Percentiles rank a stretch among this genome's conserved stretches.
These are phyloP conservation scores for Hippocampus mohnikei DNA, from an alignment of 2,113 vertebrate genomes.

Conservation along the genomic window DNA sequence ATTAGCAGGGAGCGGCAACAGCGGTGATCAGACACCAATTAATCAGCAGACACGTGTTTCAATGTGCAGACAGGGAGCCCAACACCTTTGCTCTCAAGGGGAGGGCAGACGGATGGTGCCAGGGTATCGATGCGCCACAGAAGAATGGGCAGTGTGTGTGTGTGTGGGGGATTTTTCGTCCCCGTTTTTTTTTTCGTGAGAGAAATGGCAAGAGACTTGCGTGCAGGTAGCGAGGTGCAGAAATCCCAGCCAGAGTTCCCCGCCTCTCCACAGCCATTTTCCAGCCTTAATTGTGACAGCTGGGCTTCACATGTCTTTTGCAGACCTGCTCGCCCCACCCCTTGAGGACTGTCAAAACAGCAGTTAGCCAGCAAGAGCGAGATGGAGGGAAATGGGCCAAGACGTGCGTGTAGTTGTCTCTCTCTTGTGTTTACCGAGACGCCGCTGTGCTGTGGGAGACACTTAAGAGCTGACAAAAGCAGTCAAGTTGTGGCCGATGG, in stretches of 20 bases:
- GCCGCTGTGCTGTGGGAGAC: constrained; percentile 77
- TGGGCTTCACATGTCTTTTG: constrained; percentile 52
- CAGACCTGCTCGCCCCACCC: constrained; percentile 44
- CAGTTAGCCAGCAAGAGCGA: constrained; percentile 39
- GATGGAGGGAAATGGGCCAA: constrained; percentile 1
- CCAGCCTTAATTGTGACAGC: constrained; percentile 59
- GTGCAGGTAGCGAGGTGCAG: constrained; percentile 19
- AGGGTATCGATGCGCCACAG: constrained; percentile 15
- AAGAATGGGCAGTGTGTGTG: neutral
- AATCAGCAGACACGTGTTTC: constrained; percentile 62
- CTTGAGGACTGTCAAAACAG: constrained; percentile 64
- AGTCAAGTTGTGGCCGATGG: constrained; percentile 82
- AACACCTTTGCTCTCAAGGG: constrained; percentile 54
- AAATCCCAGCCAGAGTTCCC: constrained; percentile 49
- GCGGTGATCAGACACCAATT: constrained; percentile 68
- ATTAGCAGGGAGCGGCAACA: constrained; percentile 64
- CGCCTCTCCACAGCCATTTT: constrained; percentile 55
- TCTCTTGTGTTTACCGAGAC: constrained; percentile 64
- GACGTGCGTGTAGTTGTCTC: constrained; percentile 26
- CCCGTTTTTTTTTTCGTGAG: neutral
- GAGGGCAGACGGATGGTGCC: constrained; percentile 29
- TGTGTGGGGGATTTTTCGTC: too few relatives aligned
- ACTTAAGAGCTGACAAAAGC: constrained; percentile 81
- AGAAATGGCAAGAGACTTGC: constrained; percentile 17
- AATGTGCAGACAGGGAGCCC: constrained; percentile 24